These are phyloP conservation scores for Eueremaeus valkanovi DNA, from an alignment of 2,888 invertebrate genomes.

Conservation along the genomic window DNA sequence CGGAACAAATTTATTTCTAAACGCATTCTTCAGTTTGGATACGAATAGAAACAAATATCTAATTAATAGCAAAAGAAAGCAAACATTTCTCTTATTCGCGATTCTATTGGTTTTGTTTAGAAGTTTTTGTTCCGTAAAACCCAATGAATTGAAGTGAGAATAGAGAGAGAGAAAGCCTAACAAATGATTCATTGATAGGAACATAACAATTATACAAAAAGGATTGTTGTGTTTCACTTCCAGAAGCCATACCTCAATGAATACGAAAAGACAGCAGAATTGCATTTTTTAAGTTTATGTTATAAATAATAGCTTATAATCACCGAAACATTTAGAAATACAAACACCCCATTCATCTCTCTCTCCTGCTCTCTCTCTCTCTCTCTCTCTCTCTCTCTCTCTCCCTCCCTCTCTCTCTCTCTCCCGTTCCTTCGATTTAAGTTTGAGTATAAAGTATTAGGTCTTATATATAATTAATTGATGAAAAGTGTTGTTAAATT, in stretches of 20 bases:
- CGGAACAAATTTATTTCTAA: no score
- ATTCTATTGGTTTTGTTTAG: background rate
- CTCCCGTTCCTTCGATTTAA: background rate
- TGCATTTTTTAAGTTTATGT: slow-evolving; percentile 2
- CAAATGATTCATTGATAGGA: background rate
- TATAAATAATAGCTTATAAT: no score
- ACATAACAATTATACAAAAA: slow-evolving; percentile 18
- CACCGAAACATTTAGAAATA: background rate
- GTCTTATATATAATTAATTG: background rate
- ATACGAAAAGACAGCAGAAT: background rate
- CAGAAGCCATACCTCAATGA: background rate
- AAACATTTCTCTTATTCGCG: background rate
- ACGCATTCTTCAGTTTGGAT: no score
- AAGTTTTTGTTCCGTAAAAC: background rate
- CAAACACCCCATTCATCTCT: no score
- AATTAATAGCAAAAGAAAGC: background rate
- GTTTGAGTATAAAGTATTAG: background rate
- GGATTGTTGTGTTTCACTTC: background rate
- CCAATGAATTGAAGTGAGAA: no score
- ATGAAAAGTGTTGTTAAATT: no score
- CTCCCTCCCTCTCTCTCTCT: slow-evolving; percentile 3
- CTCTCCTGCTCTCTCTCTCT: no score
- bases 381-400: background rate
- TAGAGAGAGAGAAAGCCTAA: background rate
- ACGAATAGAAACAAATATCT: background rate